phyloP scores from a whole-genome alignment of 2,113 vertebrate genomes.

The Limnothrissa miodon region DNA sequence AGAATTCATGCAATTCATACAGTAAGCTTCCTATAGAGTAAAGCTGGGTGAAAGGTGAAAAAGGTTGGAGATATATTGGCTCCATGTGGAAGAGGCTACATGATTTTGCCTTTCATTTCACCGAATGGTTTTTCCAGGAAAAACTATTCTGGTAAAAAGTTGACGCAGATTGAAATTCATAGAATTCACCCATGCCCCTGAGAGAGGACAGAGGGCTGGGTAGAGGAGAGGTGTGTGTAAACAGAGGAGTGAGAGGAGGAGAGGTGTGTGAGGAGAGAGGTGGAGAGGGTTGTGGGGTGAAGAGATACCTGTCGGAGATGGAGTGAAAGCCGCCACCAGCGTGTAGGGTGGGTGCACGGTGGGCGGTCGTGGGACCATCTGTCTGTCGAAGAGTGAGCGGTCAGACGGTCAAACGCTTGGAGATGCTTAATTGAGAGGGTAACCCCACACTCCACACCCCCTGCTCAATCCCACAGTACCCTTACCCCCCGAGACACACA shows the following conservation, averaged over 20 bases:
- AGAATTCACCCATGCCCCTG: neutral
- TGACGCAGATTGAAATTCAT: neutral
- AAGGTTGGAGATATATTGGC: neutral
- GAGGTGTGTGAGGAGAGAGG: conserved; percentile 21
- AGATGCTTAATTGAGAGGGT: conserved; percentile 14
- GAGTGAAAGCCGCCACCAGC: neutral
- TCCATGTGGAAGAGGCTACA: neutral
- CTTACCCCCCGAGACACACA: neutral
- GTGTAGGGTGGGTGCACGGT: neutral
- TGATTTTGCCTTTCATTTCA: conserved; percentile 1
- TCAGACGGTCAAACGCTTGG: neutral
- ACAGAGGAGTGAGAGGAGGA: conserved; percentile 38
- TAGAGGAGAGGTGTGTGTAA: conserved; percentile 26
- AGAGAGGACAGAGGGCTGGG: conserved; percentile 15
- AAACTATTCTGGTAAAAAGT: neutral
- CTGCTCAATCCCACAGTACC: neutral
- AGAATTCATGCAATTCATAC: conserved; percentile 7
- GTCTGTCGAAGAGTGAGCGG: neutral
- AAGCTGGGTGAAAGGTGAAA: neutral
- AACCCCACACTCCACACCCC: neutral
- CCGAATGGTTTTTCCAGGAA: neutral
- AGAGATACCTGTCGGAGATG: conserved; percentile 13
- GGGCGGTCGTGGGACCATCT: neutral
- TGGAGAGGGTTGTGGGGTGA: neutral
- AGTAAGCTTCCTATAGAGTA: neutral